A percentile compares a stretch with the other conserved stretches of the same genome.
phyloP scores from a whole-genome alignment of 2,113 vertebrate genomes.

The Boulengeromyrus knoepffleri region DNA sequence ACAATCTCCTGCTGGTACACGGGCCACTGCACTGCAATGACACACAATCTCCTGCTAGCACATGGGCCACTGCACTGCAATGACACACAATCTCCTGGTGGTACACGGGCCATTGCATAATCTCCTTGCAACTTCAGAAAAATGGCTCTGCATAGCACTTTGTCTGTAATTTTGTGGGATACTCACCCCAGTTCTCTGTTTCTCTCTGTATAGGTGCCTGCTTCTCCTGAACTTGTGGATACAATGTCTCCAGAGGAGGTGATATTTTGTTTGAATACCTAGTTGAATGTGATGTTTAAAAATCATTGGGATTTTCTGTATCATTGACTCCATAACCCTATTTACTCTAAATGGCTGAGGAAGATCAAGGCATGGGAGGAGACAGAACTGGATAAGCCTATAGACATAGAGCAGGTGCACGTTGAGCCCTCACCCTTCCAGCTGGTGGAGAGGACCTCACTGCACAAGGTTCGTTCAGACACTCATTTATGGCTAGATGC shows the following conservation, averaged over 20 bases:
- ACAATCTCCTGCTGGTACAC: too few species aligned
- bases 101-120: background rate
- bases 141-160: background rate
- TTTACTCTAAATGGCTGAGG: conserved; percentile 39
- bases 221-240: conserved; percentile 53
- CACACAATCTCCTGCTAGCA: too few species aligned
- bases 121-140: background rate
- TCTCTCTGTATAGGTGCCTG: conserved; percentile 40
- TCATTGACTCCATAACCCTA: background rate
- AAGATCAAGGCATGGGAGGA: conserved; percentile 92
- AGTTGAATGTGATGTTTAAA: background rate
- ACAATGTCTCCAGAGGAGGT: conserved; percentile 87
- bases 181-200: background rate
- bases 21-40: too few species aligned
- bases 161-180: background rate
- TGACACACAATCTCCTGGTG: too few species aligned
- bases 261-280: background rate
- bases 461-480: conserved; percentile 76
- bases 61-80: too few species aligned
- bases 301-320: background rate
- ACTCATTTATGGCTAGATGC: background rate
- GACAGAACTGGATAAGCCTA: conserved; percentile 72
- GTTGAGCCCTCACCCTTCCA: conserved; percentile 92
- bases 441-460: conserved; percentile 85
- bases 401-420: conserved; percentile 80